Percentiles rank a stretch among this genome's conserved stretches.
Evolutionary conservation across 1,140 invertebrate species (phyloP).

Genomic region (Leptopilina clavipes): DNA sequence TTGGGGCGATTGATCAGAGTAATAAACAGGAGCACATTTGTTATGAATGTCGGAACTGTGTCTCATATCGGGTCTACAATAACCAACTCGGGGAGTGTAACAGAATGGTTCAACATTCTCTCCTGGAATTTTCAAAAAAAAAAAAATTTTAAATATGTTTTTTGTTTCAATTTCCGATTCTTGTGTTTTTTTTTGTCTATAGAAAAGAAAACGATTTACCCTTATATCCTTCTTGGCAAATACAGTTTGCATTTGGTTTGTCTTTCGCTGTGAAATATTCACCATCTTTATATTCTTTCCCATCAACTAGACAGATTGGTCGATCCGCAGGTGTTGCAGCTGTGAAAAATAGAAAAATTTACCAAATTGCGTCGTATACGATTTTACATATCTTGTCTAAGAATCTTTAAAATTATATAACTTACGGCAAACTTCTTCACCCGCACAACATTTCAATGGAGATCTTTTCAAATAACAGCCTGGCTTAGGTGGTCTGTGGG

Average conservation of each 20-base stretch:
- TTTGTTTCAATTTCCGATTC: background rate
- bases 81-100: background rate
- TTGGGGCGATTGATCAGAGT: slow-evolving; percentile 10
- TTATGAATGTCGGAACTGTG: background rate
- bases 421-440: slow-evolving; percentile 15
- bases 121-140: background rate
- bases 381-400: background rate
- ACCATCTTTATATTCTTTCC: too few relatives aligned
- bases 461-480: slow-evolving; percentile 14
- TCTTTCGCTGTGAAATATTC: too few relatives aligned
- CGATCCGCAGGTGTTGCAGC: too few relatives aligned
- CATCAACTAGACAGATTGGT: too few relatives aligned
- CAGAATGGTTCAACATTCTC: slow-evolving; percentile 30
- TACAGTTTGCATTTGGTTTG: too few relatives aligned
- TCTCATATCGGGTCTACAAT: background rate
- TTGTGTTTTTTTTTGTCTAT: background rate
- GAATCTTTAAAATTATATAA: background rate
- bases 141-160: background rate
- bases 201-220: too few relatives aligned
- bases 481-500: background rate
- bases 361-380: background rate
- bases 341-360: background rate
- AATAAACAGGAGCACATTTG: slow-evolving; percentile 28
- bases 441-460: background rate
- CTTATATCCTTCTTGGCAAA: too few relatives aligned